Evolutionary conservation across 1,140 invertebrate species (phyloP).

Genomic region (Pogonomyrmex californicus): DNA sequence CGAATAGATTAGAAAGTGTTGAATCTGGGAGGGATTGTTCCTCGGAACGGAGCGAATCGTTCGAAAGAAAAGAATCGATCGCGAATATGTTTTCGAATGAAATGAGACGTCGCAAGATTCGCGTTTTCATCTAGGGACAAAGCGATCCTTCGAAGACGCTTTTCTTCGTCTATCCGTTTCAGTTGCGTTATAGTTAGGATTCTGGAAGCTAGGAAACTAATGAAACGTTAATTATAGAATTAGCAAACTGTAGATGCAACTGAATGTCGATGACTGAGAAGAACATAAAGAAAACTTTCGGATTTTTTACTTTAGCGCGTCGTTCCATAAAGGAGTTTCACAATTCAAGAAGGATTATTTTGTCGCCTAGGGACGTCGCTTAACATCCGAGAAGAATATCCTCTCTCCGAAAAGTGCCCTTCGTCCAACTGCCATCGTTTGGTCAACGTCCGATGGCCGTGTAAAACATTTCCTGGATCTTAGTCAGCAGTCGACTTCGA

Average conservation of each 20-base stretch:
- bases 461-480: background rate
- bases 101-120: background rate
- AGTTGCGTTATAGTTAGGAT: background rate
- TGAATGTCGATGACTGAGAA: background rate
- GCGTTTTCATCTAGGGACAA: background rate
- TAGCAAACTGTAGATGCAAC: background rate
- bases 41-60: background rate
- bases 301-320: background rate
- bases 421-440: background rate
- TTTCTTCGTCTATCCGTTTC: background rate
- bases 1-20: background rate
- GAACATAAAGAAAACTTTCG: background rate
- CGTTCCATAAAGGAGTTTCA: background rate
- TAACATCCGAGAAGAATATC: background rate
- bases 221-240: background rate
- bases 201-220: constrained; percentile 17
- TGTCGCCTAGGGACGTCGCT: background rate
- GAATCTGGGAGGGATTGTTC: constrained; percentile 15
- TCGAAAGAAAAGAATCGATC: background rate
- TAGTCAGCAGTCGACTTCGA: background rate
- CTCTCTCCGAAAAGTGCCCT: background rate
- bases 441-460: background rate
- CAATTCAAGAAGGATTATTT: background rate
- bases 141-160: constrained; percentile 2
- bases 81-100: background rate